Evolutionary conservation across 2,888 invertebrate genomes (phyloP).

Genomic region (Brachypterus glaber): DNA sequence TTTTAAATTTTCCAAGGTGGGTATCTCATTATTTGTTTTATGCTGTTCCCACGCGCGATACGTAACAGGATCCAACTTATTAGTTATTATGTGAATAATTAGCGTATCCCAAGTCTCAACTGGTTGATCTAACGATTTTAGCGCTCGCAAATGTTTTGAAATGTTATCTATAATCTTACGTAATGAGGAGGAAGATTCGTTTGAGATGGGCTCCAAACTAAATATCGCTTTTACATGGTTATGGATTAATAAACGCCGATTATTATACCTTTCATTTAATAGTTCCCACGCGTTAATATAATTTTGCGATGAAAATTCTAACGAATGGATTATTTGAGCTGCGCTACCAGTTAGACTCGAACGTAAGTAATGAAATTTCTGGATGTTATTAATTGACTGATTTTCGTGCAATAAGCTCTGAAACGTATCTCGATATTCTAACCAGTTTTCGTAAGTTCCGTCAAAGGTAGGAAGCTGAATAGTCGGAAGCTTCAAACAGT

Average conservation of each 20-base stretch:
- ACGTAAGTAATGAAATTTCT: slow-evolving; percentile 16
- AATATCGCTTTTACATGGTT: slow-evolving; percentile 12
- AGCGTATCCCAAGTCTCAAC: neutral
- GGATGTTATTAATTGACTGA: slow-evolving; percentile 1
- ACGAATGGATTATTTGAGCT: slow-evolving; percentile 9
- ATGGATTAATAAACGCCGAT: slow-evolving; percentile 7
- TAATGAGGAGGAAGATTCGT: slow-evolving; percentile 3
- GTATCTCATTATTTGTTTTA: neutral
- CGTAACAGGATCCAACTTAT: neutral
- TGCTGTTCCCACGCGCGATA: slow-evolving; percentile 7
- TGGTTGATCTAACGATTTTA: slow-evolving; percentile 6
- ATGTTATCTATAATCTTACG: slow-evolving; percentile 6
- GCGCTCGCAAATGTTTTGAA: slow-evolving; percentile 5
- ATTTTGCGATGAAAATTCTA: slow-evolving; percentile 11
- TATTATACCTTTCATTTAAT: slow-evolving; percentile 12
- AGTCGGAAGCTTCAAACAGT: too few species aligned
- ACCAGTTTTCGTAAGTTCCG: slow-evolving; percentile 12
- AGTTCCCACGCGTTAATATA: slow-evolving; percentile 13
- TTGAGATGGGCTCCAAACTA: slow-evolving; percentile 1
- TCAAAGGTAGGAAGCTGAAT: slow-evolving; percentile 9
- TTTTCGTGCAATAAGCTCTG: slow-evolving; percentile 15
- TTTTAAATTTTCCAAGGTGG: slow-evolving; percentile 1
- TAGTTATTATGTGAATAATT: neutral
- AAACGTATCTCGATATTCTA: slow-evolving; percentile 11
- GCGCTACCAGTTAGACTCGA: slow-evolving; percentile 8